Evolutionary conservation across 1,140 invertebrate species (phyloP).

Genomic region (Papilio xuthus): DNA sequence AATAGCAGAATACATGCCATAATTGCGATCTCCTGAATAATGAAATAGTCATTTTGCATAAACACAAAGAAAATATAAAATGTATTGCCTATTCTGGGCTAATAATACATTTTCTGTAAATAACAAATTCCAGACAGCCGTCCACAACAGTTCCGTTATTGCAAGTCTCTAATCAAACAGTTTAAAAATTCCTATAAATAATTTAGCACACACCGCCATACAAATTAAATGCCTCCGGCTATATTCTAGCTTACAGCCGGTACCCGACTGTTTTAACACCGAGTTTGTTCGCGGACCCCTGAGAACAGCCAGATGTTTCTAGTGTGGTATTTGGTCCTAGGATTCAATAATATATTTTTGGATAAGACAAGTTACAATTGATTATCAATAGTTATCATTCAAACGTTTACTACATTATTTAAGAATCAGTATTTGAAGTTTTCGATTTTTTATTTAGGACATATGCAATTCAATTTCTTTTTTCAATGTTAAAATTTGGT

Average conservation of each 20-base stretch:
- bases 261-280: conserved; percentile 56
- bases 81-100: background rate
- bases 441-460: conserved; percentile 20
- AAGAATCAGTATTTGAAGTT: background rate
- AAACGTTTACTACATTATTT: background rate
- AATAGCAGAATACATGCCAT: background rate
- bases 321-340: conserved; percentile 50
- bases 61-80: conserved; percentile 25
- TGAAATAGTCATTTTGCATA: background rate
- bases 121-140: conserved; percentile 17
- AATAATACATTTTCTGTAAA: conserved; percentile 32
- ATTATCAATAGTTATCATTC: background rate
- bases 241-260: conserved; percentile 43
- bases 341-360: conserved; percentile 22
- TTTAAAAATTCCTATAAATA: conserved; percentile 68
- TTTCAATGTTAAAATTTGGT: no score
- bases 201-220: conserved; percentile 61
- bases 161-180: conserved; percentile 62
- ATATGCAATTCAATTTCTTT: no score
- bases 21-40: conserved; percentile 28
- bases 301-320: conserved; percentile 70
- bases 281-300: conserved; percentile 58
- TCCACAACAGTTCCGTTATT: conserved; percentile 19
- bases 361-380: conserved; percentile 10
- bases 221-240: conserved; percentile 69